A percentile compares a stretch with the other conserved stretches of the same genome.
These are phyloP conservation scores for Cygnus buccinator DNA, from an alignment of 2,113 vertebrate species.

Conservation along the genomic window DNA sequence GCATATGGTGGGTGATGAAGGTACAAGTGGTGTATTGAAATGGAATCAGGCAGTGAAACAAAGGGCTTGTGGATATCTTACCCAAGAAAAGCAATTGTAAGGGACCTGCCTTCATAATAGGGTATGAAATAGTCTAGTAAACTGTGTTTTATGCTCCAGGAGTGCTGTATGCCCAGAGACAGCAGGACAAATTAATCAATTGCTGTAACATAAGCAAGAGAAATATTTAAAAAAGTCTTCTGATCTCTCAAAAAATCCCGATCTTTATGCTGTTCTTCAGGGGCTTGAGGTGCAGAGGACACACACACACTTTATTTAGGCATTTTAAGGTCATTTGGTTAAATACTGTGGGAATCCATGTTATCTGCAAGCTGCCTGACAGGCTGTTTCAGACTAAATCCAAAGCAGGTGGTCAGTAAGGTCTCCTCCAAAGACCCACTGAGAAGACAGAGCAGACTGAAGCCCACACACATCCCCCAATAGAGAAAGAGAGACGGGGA, in stretches of 20 bases:
- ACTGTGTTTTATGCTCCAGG: not conserved
- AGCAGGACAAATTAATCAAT: not conserved
- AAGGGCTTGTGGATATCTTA: not conserved
- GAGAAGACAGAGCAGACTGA: not conserved
- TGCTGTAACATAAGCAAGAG: not conserved
- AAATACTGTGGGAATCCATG: not conserved
- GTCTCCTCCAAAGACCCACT: not conserved
- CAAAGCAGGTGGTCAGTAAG: not conserved
- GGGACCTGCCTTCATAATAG: not conserved
- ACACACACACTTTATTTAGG: not conserved
- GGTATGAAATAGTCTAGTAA: not conserved
- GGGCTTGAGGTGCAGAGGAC: not conserved
- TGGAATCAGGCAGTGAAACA: not conserved
- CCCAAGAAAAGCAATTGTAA: not conserved
- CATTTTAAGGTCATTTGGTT: not conserved
- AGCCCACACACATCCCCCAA: not conserved
- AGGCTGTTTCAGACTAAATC: not conserved
- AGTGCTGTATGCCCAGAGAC: not conserved
- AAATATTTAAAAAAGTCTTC: not conserved
- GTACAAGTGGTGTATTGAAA: not conserved
- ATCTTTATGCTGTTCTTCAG: not conserved
- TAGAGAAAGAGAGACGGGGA: not conserved
- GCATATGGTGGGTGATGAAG: not conserved
- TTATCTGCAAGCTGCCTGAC: not conserved
- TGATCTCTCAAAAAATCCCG: not conserved